Conservation (phyloP, 2,113 vertebrate genomes). For the Hippoglossus stenolepis region DNA sequence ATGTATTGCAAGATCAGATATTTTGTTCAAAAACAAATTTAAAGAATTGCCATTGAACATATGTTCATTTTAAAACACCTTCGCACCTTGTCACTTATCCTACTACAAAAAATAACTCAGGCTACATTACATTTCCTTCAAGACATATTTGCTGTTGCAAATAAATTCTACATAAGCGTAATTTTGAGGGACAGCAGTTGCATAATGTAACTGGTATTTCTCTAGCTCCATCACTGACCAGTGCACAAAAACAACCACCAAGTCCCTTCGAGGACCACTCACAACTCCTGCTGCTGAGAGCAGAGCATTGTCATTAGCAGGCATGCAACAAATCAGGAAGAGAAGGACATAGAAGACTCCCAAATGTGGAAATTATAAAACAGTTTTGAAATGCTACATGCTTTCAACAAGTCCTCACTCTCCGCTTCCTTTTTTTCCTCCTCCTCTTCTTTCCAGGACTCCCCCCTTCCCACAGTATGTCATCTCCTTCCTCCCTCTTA, state of each 20-base stretch:
- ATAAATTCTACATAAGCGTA: background rate
- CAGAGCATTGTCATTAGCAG: no score
- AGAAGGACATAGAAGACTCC: conserved; percentile 16
- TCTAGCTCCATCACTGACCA: background rate
- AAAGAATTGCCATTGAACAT: background rate
- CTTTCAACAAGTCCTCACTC: conserved; percentile 59
- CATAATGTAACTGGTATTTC: background rate
- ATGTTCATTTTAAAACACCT: background rate
- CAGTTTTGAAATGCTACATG: conserved; percentile 69
- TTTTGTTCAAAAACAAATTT: background rate
- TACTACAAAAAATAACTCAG: background rate
- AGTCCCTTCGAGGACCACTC: background rate
- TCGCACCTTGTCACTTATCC: no score
- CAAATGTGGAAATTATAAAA: conserved; percentile 70
- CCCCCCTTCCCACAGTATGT: background rate
- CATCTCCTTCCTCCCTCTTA: conserved; percentile 30
- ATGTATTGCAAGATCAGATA: background rate
- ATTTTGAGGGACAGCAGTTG: background rate
- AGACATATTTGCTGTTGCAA: background rate
- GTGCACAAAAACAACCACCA: no score
- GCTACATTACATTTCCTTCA: background rate
- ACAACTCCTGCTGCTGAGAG: background rate
- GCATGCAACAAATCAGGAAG: no score
- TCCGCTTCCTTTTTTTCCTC: no score
- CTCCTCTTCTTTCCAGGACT: background rate